These are phyloP conservation scores for Miichthys miiuy DNA, from an alignment of 2,797 vertebrate genomes.

Conservation along the genomic window DNA sequence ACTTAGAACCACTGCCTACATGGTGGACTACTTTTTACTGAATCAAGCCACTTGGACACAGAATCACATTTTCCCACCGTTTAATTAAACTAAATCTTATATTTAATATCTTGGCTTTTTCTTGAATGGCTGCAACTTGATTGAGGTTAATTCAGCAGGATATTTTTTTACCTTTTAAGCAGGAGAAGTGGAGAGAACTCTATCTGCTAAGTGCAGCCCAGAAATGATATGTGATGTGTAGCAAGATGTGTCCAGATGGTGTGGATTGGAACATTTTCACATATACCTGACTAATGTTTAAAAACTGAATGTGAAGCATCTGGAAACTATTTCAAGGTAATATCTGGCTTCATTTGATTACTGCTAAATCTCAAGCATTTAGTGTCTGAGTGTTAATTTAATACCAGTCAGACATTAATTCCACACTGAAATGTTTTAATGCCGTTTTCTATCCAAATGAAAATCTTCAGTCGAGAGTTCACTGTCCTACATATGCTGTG, in stretches of 20 bases:
- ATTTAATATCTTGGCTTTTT: conserved; percentile 19
- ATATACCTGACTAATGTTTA: conserved; percentile 34
- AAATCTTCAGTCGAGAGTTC: background rate
- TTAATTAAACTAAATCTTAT: conserved; percentile 10
- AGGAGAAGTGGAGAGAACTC: background rate
- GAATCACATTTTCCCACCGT: conserved; percentile 2
- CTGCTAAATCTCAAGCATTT: conserved; percentile 15
- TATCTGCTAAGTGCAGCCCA: conserved; percentile 13
- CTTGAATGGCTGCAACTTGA: conserved; percentile 8
- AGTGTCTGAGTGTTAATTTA: background rate
- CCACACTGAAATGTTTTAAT: conserved; percentile 7
- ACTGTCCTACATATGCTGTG: background rate
- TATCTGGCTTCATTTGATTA: background rate
- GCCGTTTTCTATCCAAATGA: conserved; percentile 1
- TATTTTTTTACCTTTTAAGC: conserved; percentile 19
- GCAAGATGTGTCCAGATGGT: conserved; percentile 36
- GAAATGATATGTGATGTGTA: conserved; percentile 21
- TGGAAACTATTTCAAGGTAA: conserved; percentile 34
- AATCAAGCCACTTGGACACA: conserved; percentile 17
- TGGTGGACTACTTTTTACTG: conserved; percentile 5
- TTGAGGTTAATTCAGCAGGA: conserved; percentile 21
- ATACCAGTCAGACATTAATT: conserved; percentile 10
- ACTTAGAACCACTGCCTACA: background rate
- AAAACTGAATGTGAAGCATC: conserved; percentile 31
- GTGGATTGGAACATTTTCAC: conserved; percentile 24